These are phyloP conservation scores for Lanius ludovicianus DNA, from an alignment of 2,113 vertebrate species.

Conservation along the genomic window DNA sequence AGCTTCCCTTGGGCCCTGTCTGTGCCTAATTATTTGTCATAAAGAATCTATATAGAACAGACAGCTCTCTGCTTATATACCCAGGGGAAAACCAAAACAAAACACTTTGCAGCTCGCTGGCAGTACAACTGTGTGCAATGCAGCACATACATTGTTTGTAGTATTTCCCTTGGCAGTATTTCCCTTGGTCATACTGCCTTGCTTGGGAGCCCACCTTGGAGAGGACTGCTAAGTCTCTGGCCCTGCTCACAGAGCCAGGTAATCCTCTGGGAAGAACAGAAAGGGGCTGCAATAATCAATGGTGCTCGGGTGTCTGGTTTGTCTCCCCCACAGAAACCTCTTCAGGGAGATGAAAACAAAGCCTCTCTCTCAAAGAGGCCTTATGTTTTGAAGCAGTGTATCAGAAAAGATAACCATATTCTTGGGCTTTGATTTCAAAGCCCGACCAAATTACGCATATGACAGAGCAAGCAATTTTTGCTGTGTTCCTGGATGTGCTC, in stretches of 20 bases:
- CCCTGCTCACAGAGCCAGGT: not conserved
- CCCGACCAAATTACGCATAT: not conserved
- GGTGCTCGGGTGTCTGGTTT: not conserved
- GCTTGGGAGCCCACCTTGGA: not conserved
- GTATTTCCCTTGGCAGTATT: not conserved
- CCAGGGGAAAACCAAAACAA: not conserved
- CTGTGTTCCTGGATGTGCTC: not conserved
- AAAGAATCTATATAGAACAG: not conserved
- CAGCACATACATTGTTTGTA: not conserved
- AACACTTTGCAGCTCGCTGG: not conserved
- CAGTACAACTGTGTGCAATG: not conserved
- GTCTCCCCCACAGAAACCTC: not conserved
- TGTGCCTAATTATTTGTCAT: slow-evolving; percentile 13
- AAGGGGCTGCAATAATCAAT: not conserved
- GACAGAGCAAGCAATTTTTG: not conserved
- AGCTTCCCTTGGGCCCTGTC: not conserved
- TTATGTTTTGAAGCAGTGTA: not conserved
- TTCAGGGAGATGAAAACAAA: not conserved
- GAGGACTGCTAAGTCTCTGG: fast-evolving
- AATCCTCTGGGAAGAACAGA: not conserved
- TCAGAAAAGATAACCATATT: not conserved
- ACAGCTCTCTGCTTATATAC: not conserved
- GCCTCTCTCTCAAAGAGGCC: not conserved
- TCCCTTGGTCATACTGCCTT: not conserved
- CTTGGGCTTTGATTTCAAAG: not conserved